Evolutionary conservation across 2,888 invertebrate genomes (phyloP), one percentile per base, ranked within the genome.

Genomic region (Aproaerema taeniolella): DNA sequence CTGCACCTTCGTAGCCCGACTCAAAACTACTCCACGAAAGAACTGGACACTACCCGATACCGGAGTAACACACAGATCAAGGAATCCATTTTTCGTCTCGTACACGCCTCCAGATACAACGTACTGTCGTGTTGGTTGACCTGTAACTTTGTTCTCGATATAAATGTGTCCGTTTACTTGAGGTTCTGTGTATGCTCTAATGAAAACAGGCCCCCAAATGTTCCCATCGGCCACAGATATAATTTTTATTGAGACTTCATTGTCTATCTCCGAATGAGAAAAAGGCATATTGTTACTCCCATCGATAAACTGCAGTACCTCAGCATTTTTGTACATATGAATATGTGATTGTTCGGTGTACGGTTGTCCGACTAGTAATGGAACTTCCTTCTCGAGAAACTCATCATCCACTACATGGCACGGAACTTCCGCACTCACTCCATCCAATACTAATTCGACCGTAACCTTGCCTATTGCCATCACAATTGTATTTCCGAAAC

Each of bases 321-420:
- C 24, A 7, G 38, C 12, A 42, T 46, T 32, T 11, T 48, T 51
- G 31, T 31, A 42, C 6, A 44, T 38, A 26, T 41, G 26, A 3
- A 49, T 40, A 12, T 49, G 45, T n/a, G 46, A 39, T 31, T 48
- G 50, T 29, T 50, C 50, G 1, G 50, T 40, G 20, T 31, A 50
- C 2, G 41, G 25, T 15, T 46, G 45, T 2, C 46, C 46, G 9
- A 50, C 43, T 12, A 50, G 17, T 20, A 20, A 6, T 4, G 20
- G 20, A 7, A 50, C 2, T 8, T 39, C 15, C 25, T 37, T 44
- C 2, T 50, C 47, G 12, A 50, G 28, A 3, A 41, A 39, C 1
- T 32, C 32, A 32, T 50, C 50, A 9, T 20, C 17, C 1, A 50
- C 50, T 9, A 50, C 43, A 8, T 20, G 38, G 24, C 47, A 46